Conservation (phyloP, 2,797 vertebrate species). For the Lophotriccus pileatus region DNA sequence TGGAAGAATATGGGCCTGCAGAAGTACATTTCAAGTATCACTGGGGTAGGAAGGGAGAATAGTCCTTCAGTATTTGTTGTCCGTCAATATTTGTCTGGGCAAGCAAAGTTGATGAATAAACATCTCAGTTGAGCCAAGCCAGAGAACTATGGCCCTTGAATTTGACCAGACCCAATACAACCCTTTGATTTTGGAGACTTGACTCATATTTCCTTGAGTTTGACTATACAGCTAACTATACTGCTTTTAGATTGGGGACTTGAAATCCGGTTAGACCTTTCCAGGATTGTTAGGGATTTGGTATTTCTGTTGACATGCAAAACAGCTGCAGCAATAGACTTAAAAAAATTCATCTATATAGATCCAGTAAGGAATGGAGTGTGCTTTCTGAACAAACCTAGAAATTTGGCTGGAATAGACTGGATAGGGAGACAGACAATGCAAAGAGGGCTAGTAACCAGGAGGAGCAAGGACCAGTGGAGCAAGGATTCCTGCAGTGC, state of each 20-base stretch:
- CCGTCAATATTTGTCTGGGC: neutral
- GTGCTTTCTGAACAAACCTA: neutral
- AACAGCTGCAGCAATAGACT: neutral
- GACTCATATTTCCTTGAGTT: neutral
- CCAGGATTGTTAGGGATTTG: neutral
- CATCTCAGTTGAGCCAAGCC: neutral
- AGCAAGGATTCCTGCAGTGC: neutral
- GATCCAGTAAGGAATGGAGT: neutral
- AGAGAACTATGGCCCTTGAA: neutral
- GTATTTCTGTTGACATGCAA: neutral
- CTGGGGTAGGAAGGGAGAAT: neutral
- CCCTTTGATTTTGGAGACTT: neutral
- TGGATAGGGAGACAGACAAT: fast-evolving
- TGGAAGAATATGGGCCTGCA: neutral
- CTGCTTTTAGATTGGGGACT: neutral
- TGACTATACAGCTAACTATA: neutral
- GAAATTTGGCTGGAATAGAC: neutral
- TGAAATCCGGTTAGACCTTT: neutral
- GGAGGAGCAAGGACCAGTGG: neutral
- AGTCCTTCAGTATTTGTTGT: neutral
- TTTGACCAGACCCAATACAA: neutral
- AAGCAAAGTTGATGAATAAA: neutral
- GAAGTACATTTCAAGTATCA: neutral
- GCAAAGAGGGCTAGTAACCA: neutral
- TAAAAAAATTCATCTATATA: neutral